Conservation (phyloP, 2,888 invertebrate genomes). For the Sussaba pulchella region DNA sequence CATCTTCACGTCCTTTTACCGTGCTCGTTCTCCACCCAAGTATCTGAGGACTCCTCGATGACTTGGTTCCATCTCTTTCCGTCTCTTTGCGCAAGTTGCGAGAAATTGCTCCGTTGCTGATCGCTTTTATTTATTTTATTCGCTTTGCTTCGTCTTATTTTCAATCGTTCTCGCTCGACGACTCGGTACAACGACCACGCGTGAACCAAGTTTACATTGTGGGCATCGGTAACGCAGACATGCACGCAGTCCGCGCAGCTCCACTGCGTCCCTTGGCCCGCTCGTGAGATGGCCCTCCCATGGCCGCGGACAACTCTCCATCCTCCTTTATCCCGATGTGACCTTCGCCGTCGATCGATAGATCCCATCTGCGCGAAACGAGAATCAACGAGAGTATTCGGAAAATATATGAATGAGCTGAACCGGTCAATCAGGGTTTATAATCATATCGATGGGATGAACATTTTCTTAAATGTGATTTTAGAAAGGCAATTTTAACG, state of each 20-base stretch:
- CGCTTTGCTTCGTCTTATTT: slow-evolving; percentile 33
- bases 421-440: too few relatives aligned
- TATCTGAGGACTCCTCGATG: slow-evolving; percentile 57
- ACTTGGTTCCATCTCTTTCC: slow-evolving; percentile 4
- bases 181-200: slow-evolving; percentile 22
- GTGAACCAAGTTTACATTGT: slow-evolving; percentile 16
- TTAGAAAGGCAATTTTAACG: too few relatives aligned
- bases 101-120: slow-evolving; percentile 19
- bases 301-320: slow-evolving; percentile 58
- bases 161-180: slow-evolving; percentile 29
- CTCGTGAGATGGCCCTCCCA: slow-evolving; percentile 66
- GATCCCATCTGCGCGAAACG: slow-evolving; percentile 56
- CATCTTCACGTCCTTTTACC: slow-evolving; percentile 43
- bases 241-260: slow-evolving; percentile 26
- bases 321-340: slow-evolving; percentile 57
- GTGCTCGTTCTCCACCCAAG: slow-evolving; percentile 57
- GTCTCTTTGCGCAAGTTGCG: slow-evolving; percentile 14
- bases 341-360: slow-evolving; percentile 69
- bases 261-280: slow-evolving; percentile 38
- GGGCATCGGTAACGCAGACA: slow-evolving; percentile 19
- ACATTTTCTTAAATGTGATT: too few relatives aligned
- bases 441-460: too few relatives aligned
- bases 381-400: slow-evolving; percentile 17
- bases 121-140: slow-evolving; percentile 28
- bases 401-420: not conserved